Percentiles rank a stretch among this genome's conserved stretches.
Evolutionary conservation across 92 coral and sea anemone genomes (phyloP).

Genomic region (Desmophyllum pertusum): DNA sequence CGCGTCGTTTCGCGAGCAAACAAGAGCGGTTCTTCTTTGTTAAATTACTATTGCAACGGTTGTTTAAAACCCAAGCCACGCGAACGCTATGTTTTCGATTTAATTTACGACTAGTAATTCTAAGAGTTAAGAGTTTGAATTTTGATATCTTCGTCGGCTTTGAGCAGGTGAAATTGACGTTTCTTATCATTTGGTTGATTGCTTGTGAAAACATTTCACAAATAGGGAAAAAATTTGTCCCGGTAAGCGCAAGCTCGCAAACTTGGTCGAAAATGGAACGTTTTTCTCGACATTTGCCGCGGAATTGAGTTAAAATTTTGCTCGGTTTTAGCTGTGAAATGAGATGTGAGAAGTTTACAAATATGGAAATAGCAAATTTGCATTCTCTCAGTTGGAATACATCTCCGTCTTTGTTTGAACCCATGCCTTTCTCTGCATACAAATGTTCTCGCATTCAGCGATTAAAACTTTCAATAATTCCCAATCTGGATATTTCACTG

Average conservation of each 20-base stretch:
- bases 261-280: not conserved
- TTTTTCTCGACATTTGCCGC: constrained; percentile 3
- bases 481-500: constrained; percentile 28
- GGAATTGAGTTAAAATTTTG: not conserved
- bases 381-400: constrained; percentile 61
- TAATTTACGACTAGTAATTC: constrained; percentile 61
- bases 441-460: constrained; percentile 23
- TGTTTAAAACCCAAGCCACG: constrained; percentile 20
- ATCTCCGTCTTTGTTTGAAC: constrained; percentile 26
- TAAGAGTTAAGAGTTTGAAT: constrained; percentile 64
- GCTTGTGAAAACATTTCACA: constrained; percentile 48
- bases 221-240: constrained; percentile 9
- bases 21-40: not conserved
- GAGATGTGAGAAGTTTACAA: constrained; percentile 52
- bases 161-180: constrained; percentile 49
- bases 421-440: constrained; percentile 43
- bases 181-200: constrained; percentile 36
- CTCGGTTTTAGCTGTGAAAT: constrained; percentile 13
- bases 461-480: constrained; percentile 22
- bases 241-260: constrained; percentile 2
- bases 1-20: not conserved
- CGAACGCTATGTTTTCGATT: constrained; percentile 61
- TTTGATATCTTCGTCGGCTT: constrained; percentile 51
- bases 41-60: not conserved
- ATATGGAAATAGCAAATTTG: constrained; percentile 65